A percentile compares a stretch with the other conserved stretches of the same genome.
phyloP scores from a whole-genome alignment of 2,113 vertebrate genomes.

The Epinephelus fuscoguttatus region DNA sequence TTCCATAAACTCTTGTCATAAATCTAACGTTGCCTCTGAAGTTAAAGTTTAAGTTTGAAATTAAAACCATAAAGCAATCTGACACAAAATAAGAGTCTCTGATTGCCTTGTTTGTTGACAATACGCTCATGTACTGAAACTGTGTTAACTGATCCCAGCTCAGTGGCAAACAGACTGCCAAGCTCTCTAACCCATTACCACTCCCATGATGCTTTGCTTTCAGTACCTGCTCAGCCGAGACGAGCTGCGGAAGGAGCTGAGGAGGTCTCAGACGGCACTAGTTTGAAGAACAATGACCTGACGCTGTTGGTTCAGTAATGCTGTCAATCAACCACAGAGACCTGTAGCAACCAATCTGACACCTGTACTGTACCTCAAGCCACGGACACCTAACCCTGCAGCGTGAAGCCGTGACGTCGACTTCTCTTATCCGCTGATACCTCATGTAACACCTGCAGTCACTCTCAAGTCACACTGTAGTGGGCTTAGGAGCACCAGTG shows the following conservation, averaged over 20 bases:
- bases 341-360: conserved; percentile 9
- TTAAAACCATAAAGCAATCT: background rate
- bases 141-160: conserved; percentile 31
- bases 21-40: background rate
- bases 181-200: conserved; percentile 64
- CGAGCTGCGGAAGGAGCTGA: conserved; percentile 87
- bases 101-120: background rate
- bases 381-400: conserved; percentile 21
- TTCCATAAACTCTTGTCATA: background rate
- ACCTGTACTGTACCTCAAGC: conserved; percentile 17
- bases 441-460: conserved; percentile 29
- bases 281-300: conserved; percentile 76
- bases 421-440: conserved; percentile 21
- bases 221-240: conserved; percentile 92
- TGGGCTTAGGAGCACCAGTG: background rate
- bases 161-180: conserved; percentile 1
- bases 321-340: conserved; percentile 47
- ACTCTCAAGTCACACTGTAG: background rate
- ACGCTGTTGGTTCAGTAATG: conserved; percentile 65
- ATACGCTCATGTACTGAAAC: background rate
- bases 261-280: conserved; percentile 80
- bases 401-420: background rate
- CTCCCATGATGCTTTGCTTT: conserved; percentile 80
- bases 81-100: background rate
- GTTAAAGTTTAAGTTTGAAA: background rate